phyloP scores from a whole-genome alignment of 35 echinoderm and acorn worm genomes.

The Ophiothrix spiculata region DNA sequence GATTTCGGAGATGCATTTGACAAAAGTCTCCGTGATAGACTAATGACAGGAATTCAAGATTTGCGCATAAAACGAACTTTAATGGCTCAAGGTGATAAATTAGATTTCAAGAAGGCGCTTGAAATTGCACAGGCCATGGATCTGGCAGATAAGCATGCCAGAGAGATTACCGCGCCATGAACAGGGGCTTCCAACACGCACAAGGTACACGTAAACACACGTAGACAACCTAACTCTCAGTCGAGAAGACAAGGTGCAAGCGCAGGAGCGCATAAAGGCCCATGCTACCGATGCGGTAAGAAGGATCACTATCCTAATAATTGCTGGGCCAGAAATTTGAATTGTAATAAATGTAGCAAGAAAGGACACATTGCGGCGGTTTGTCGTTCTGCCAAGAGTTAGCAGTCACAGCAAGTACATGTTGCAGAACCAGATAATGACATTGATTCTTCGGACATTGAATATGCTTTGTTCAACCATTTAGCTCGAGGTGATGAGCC shows the following conservation, averaged over 20 bases:
- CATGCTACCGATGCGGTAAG: slow-evolving; percentile 30
- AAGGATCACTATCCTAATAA: slow-evolving; percentile 9
- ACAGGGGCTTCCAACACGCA: neutral
- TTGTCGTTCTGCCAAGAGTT: neutral
- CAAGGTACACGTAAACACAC: neutral
- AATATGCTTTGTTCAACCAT: too few relatives aligned
- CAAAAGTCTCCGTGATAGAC: too few relatives aligned
- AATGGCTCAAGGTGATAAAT: neutral
- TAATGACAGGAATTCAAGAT: too few relatives aligned
- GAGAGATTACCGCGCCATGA: neutral
- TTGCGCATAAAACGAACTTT: too few relatives aligned
- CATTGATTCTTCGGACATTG: too few relatives aligned
- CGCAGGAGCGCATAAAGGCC: neutral
- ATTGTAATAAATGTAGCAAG: slow-evolving; percentile 45
- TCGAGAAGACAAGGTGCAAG: neutral
- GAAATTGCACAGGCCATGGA: neutral
- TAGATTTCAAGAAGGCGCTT: neutral
- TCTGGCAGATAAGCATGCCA: neutral
- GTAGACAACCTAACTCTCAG: too few relatives aligned
- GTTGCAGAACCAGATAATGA: too few relatives aligned
- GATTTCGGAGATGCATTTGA: too few relatives aligned
- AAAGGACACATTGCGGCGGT: slow-evolving; percentile 40
- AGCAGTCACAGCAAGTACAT: neutral
- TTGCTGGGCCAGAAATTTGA: slow-evolving; percentile 22
- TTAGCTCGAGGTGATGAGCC: too few relatives aligned